These are phyloP conservation scores for Drosophila watanabei DNA, from an alignment of 1,140 invertebrate genomes.

Conservation along the genomic window DNA sequence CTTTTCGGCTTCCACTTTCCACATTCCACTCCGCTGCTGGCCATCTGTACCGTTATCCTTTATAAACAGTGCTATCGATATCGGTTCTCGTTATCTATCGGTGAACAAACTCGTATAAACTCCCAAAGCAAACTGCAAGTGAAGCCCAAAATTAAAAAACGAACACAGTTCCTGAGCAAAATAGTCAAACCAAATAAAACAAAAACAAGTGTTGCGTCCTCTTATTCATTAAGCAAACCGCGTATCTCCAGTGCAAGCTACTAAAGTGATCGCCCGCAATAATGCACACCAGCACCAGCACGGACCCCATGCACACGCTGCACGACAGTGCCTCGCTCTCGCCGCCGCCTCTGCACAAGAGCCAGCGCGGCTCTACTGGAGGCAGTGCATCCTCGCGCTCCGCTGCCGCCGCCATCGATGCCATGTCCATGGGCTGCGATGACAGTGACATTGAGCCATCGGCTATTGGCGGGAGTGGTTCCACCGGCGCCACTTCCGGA, in stretches of 20 bases:
- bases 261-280: constrained; percentile 18
- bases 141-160: constrained; percentile 1
- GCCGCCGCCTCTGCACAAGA: constrained; percentile 75
- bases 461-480: constrained; percentile 40
- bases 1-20: constrained; percentile 11
- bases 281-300: constrained; percentile 74
- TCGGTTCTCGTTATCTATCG: constrained; percentile 16
- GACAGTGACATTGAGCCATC: constrained; percentile 67
- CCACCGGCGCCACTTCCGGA: constrained; percentile 18
- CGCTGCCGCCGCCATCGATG: constrained; percentile 51
- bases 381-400: constrained; percentile 48
- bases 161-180: constrained; percentile 70
- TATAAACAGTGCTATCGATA: constrained; percentile 1
- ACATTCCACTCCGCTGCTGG: constrained; percentile 20
- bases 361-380: constrained; percentile 34
- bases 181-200: constrained; percentile 47
- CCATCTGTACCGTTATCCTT: constrained; percentile 39
- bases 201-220: constrained; percentile 72
- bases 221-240: constrained; percentile 40
- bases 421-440: constrained; percentile 69
- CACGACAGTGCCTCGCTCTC: constrained; percentile 70
- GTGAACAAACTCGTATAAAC: constrained; percentile 1
- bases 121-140: constrained; percentile 17
- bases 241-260: constrained; percentile 16
- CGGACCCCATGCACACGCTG: constrained; percentile 71